phyloP scores from a whole-genome alignment of 2,113 vertebrate genomes.

The Echinops telfairi region DNA sequence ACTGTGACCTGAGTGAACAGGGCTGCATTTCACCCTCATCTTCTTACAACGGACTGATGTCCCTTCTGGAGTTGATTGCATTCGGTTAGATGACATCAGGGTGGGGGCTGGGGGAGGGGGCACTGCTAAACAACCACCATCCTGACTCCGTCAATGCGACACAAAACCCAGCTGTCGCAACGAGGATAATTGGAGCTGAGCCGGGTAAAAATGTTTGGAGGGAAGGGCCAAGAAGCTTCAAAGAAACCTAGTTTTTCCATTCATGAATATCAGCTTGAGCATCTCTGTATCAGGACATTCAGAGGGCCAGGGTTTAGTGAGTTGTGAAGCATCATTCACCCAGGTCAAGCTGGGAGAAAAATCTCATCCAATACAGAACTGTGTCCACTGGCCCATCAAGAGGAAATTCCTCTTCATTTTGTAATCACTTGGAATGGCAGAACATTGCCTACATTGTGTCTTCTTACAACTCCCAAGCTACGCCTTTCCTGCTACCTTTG shows the following conservation, averaged over 20 bases:
- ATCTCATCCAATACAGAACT: neutral
- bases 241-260: conserved; percentile 30
- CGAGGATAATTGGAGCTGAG: too few species aligned
- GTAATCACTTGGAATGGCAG: neutral
- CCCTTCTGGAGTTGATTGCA: too few species aligned
- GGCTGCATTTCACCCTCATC: too few species aligned
- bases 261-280: neutral
- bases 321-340: neutral
- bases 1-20: too few species aligned
- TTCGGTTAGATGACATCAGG: too few species aligned
- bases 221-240: neutral
- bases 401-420: conserved; percentile 4
- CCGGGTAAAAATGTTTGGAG: neutral
- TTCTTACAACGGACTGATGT: too few species aligned
- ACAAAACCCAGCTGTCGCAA: too few species aligned
- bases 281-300: neutral
- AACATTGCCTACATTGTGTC: neutral
- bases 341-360: conserved; percentile 6
- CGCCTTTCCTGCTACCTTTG: neutral
- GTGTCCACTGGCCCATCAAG: neutral
- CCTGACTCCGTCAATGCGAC: too few species aligned
- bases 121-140: too few species aligned
- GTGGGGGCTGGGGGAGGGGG: too few species aligned
- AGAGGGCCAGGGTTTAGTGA: neutral
- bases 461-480: neutral